phyloP scores from a whole-genome alignment of 2,113 vertebrate species.

The Sylvilagus bachmani region DNA sequence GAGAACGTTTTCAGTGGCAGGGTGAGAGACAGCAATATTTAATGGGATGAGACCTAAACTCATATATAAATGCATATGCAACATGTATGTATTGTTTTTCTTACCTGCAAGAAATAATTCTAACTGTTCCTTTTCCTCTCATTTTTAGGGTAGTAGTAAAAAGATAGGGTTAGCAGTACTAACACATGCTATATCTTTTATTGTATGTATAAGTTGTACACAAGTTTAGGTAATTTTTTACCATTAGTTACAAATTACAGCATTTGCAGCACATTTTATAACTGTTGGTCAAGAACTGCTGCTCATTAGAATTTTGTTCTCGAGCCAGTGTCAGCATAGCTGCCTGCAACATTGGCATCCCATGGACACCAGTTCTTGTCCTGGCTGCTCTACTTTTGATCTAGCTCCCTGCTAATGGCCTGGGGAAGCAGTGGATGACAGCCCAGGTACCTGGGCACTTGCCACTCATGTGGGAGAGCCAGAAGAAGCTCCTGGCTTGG shows the following conservation, averaged over 20 bases:
- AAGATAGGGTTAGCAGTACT: background rate
- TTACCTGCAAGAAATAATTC: constrained; percentile 34
- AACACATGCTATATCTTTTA: background rate
- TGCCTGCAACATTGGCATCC: too few species aligned
- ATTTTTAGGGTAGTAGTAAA: background rate
- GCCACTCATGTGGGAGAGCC: too few species aligned
- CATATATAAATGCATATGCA: background rate
- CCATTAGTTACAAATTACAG: constrained; percentile 12
- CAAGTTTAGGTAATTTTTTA: constrained; percentile 5
- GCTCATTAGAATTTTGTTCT: constrained; percentile 25
- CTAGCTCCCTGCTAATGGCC: too few species aligned
- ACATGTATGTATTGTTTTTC: background rate
- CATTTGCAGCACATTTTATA: constrained; percentile 28
- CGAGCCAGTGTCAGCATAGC: too few species aligned
- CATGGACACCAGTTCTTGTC: too few species aligned
- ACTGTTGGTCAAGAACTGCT: background rate
- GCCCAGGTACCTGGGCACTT: too few species aligned
- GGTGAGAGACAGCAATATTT: background rate
- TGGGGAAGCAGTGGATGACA: too few species aligned
- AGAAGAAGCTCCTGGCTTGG: too few species aligned
- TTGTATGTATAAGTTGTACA: background rate
- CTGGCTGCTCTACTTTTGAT: too few species aligned
- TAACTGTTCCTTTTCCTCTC: background rate
- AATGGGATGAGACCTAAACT: constrained; percentile 36
- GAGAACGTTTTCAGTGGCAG: constrained; percentile 37